Evolutionary conservation across 2,888 invertebrate species (phyloP).

Genomic region (Lottia gigantea): DNA sequence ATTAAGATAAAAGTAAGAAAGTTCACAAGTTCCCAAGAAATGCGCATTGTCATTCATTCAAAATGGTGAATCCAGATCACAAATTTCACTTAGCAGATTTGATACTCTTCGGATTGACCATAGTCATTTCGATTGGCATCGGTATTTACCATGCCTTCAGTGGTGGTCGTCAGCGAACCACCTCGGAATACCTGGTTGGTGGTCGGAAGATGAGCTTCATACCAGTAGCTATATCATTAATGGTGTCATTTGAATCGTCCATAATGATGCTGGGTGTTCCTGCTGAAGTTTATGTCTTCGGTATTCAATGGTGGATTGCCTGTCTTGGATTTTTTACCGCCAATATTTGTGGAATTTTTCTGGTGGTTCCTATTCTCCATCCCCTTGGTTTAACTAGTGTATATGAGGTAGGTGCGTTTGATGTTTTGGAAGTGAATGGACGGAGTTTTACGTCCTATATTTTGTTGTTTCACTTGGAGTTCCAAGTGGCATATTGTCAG

Average conservation of each 20-base stretch:
- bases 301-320: conserved; percentile 38
- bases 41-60: background rate
- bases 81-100: conserved; percentile 39
- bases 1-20: no score
- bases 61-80: conserved; percentile 24
- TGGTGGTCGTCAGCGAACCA: conserved; percentile 34
- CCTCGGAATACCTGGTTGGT: conserved; percentile 46
- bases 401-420: conserved; percentile 42
- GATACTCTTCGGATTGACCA: conserved; percentile 41
- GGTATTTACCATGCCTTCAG: conserved; percentile 42
- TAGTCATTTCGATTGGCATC: conserved; percentile 43
- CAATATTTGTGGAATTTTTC: conserved; percentile 36
- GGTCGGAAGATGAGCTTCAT: conserved; percentile 44
- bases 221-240: conserved; percentile 49
- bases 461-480: no score
- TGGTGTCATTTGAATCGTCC: conserved; percentile 56
- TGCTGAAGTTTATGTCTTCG: conserved; percentile 51
- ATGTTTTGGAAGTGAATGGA: no score
- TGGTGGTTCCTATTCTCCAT: conserved; percentile 45
- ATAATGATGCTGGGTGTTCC: conserved; percentile 55
- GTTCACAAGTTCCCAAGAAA: no score
- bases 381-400: conserved; percentile 49
- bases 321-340: conserved; percentile 39
- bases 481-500: no score
- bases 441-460: no score